Evolutionary conservation across 2,888 invertebrate species (phyloP).

Genomic region (Rotaria macrura): DNA sequence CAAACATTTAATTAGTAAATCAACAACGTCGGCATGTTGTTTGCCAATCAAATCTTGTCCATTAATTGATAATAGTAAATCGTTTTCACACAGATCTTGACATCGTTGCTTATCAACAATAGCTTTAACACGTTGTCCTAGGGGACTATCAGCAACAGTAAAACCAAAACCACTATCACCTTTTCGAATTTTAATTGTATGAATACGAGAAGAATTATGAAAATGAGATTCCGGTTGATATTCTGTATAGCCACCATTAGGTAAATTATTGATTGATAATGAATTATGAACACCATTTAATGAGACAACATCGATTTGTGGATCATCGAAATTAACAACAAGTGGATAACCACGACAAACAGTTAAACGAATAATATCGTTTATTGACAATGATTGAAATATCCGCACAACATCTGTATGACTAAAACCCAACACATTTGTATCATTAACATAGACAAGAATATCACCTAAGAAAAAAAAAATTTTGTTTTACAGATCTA

Average conservation of each 20-base stretch:
- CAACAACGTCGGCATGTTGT: slow-evolving; percentile 84
- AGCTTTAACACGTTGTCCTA: slow-evolving; percentile 54
- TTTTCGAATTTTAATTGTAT: slow-evolving; percentile 49
- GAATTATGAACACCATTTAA: slow-evolving; percentile 51
- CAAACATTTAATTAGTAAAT: slow-evolving; percentile 74
- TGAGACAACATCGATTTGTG: slow-evolving; percentile 85
- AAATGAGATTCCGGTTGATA: neutral
- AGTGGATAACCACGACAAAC: slow-evolving; percentile 88
- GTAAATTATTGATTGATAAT: neutral
- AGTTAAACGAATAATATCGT: slow-evolving; percentile 73
- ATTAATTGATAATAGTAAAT: slow-evolving; percentile 72
- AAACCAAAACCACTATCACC: slow-evolving; percentile 93
- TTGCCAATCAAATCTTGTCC: slow-evolving; percentile 69
- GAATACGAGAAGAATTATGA: neutral
- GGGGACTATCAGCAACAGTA: slow-evolving; percentile 75
- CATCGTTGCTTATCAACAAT: slow-evolving; percentile 78
- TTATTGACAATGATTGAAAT: slow-evolving; percentile 81
- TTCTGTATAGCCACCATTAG: slow-evolving; percentile 5
- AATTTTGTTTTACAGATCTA: neutral
- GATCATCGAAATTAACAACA: slow-evolving; percentile 88
- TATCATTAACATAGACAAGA: slow-evolving; percentile 77
- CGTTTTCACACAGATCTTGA: slow-evolving; percentile 71
- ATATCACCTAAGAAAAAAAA: slow-evolving; percentile 57
- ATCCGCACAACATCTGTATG: slow-evolving; percentile 87
- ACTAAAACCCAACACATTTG: slow-evolving; percentile 79